Conservation (phyloP, 2,113 vertebrate species). For the Pedionomus torquatus region DNA sequence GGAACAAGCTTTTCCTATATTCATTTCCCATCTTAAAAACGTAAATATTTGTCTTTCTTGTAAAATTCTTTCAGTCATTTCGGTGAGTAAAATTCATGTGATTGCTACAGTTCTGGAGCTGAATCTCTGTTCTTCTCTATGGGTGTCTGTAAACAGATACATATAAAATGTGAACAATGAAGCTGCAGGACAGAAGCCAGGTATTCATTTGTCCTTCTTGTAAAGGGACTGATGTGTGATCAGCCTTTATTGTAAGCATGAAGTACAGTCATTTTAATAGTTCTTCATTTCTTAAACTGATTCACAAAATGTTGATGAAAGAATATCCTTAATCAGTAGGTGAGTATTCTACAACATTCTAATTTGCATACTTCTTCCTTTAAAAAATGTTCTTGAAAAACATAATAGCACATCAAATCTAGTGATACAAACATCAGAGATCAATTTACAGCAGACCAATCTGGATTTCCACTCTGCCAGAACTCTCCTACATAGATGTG, state of each 20-base stretch:
- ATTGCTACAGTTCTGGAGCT: background rate
- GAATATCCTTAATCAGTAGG: background rate
- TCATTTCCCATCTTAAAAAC: background rate
- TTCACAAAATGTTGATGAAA: background rate
- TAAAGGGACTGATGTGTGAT: background rate
- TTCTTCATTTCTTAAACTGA: background rate
- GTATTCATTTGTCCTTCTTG: background rate
- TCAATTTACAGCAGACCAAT: background rate
- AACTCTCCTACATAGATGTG: background rate
- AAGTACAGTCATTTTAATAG: background rate
- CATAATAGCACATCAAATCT: background rate
- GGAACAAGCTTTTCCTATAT: background rate
- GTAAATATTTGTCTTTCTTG: background rate
- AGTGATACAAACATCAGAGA: background rate
- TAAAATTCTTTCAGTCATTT: background rate
- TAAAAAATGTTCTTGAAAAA: background rate
- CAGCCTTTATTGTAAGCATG: background rate
- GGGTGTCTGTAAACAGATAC: background rate
- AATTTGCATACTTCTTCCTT: background rate
- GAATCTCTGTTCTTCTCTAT: background rate
- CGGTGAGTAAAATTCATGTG: background rate
- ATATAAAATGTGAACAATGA: background rate
- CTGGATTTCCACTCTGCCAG: background rate
- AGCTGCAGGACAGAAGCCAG: background rate
- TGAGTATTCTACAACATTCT: background rate